phyloP scores from a whole-genome alignment of 2,113 vertebrate genomes.

The Sterrhoptilus dennistouni region DNA sequence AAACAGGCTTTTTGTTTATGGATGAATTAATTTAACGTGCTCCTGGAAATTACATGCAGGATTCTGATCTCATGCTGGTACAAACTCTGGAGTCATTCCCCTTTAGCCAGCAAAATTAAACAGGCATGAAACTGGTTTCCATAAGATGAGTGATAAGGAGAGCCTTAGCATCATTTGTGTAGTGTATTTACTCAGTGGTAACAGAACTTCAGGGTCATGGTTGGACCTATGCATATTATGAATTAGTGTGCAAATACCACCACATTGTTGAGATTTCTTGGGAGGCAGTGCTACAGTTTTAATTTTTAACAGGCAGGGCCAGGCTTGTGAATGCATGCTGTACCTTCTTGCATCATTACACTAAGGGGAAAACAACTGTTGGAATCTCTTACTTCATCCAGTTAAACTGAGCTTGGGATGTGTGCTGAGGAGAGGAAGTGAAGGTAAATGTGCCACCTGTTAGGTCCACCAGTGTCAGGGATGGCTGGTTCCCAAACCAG shows the following conservation, averaged over 20 bases:
- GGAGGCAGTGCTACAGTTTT: background rate
- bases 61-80: background rate
- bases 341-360: background rate
- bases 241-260: background rate
- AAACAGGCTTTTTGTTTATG: background rate
- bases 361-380: background rate
- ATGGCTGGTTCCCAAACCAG: background rate
- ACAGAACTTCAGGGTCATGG: background rate
- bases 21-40: background rate
- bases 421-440: background rate
- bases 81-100: background rate
- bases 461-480: background rate
- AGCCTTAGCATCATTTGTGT: background rate
- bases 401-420: background rate
- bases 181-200: background rate
- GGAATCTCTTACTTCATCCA: background rate
- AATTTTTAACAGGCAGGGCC: background rate
- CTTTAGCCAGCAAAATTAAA: conserved; percentile 4
- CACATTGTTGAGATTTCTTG: background rate
- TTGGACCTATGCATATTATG: background rate
- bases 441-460: background rate
- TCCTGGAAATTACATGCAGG: background rate
- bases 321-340: background rate
- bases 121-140: background rate
- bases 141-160: background rate